Evolutionary conservation across 92 coral and sea anemone genomes (phyloP).

Genomic region (Bergia puertoricense): DNA sequence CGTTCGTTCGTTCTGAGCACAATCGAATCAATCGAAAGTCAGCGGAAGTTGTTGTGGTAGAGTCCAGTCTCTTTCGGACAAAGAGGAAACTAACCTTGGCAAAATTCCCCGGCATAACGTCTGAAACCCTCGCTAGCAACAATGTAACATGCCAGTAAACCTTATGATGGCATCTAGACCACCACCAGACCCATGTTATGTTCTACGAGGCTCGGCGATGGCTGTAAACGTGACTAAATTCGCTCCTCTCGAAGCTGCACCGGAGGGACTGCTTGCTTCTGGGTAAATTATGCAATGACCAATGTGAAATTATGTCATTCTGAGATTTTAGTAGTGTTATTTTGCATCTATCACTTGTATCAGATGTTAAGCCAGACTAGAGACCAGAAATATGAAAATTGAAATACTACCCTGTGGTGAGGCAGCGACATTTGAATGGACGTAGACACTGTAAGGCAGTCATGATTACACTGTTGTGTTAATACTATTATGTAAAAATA

Average conservation of each 20-base stretch:
- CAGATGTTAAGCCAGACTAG: too few relatives aligned
- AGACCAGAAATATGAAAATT: too few relatives aligned
- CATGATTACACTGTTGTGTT: too few relatives aligned
- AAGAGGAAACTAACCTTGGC: not conserved
- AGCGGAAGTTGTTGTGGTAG: not conserved
- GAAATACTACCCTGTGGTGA: too few relatives aligned
- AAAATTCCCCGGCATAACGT: too few relatives aligned
- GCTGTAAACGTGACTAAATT: slow-evolving; percentile 72
- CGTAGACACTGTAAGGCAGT: too few relatives aligned
- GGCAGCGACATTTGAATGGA: too few relatives aligned
- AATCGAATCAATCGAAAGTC: not conserved
- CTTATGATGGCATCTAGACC: slow-evolving; percentile 60
- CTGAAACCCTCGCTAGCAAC: too few relatives aligned
- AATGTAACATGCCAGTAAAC: not conserved
- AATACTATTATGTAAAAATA: too few relatives aligned
- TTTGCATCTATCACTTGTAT: too few relatives aligned
- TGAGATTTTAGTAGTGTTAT: too few relatives aligned
- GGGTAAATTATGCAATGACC: slow-evolving; percentile 58
- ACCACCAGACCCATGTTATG: slow-evolving; percentile 89
- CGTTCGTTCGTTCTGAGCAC: not conserved
- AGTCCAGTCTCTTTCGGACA: slow-evolving; percentile 19
- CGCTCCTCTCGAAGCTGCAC: slow-evolving; percentile 54
- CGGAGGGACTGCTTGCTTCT: slow-evolving; percentile 66
- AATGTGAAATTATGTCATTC: not conserved
- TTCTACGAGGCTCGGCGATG: slow-evolving; percentile 78